Base-by-base conservation (phyloP, 2,888 invertebrate genomes). In the Chrysolina haemoptera region DNA sequence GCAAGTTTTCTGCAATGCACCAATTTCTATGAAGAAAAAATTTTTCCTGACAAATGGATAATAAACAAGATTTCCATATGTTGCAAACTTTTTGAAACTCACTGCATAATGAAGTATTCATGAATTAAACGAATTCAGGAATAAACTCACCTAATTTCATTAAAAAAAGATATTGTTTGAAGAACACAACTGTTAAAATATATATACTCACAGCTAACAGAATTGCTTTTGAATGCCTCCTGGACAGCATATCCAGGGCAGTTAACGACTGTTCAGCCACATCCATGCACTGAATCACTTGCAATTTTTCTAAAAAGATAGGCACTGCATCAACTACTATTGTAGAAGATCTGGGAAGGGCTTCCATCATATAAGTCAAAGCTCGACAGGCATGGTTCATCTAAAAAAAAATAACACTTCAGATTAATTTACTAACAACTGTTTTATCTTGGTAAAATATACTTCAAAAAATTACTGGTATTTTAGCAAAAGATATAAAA, bases 361-460 rank as follows among this genome's bases (percentile, higher is more conserved):
- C 98, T 88, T 99, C 99, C 93, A 99, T 94, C 98, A 99, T 98
- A 89, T 99, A 99, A 0, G 98, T 98, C 50, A 99, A 91, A 0
- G 99, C 99, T 55, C 99, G 94, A 86, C 98, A 98, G 0, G 99
- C 98, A 88, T 99, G 98, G 87, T 98, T 98, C 99, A 99, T 99
- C 94, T 94, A 84, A 20, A 71, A 76, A 71, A 75, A 35, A 59
- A 22, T 10, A 46, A 41, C n/a, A n/a, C 12, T 35, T 35, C 35
- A 35, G 35, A 35, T 8, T 35, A 35, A 35, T 35, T 35, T 35
- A 35, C 35, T 35, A 35, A 3, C 8, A 8, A 35, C 8, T 35
- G 3, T 8, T 6, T 35, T 35, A 35, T 8, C 35, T 35, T 35
- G 35, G 35, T 35, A 35, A 35, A 3, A 3, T 35, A 35, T 35